Evolutionary conservation across 2,888 invertebrate species (phyloP), one percentile per base, ranked within the genome.

Genomic region (Didymodactylos carnosus): DNA sequence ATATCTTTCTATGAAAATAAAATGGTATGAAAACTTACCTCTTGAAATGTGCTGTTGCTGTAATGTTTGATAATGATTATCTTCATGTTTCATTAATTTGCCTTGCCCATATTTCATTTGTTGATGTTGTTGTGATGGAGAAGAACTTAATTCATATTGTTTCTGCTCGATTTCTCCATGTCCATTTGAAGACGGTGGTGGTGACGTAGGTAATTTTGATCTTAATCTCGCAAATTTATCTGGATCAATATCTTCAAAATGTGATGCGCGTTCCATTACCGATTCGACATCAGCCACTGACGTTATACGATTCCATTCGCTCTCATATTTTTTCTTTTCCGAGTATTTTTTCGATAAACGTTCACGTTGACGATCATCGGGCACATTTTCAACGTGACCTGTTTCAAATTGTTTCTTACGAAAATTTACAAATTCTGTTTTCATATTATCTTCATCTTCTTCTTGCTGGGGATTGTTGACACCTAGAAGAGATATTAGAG

Each of bases 231-330:
- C 41, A 29, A 71, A 74, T 27, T 69, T 70, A 40, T 74, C 71
- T 16, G 74, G 74, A 51, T 74, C 74, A 6, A 74, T 39, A 27
- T 74, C 71, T 62, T 74, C 74, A 51, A 74, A 74, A 62, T 74
- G 71, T 16, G 74, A 53, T n/a, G 74, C 74, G 53, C 74, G 40
- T n/a, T 71, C 53, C 62, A 71, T 71, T 27, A 74, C 74, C 40
- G 74, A 71, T 41, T 71, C 71, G 39, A 74, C 49, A 71, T 72
- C 41, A 27, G 71, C 62, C 6, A 16, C 16, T 19, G 74, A 51
- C 51, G 71, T 74, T 39, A 74, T 46, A 14, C 71, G 53, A 35
- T 72, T 71, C 39, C 74, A 74, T 53, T 74, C 74, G 5, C 53
- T 43, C 41, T 71, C 49, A 39, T 74, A 74, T 35, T 62, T 62